These are phyloP conservation scores for Oscheius sp. DNA, from an alignment of 2,888 invertebrate species.

Conservation along the genomic window DNA sequence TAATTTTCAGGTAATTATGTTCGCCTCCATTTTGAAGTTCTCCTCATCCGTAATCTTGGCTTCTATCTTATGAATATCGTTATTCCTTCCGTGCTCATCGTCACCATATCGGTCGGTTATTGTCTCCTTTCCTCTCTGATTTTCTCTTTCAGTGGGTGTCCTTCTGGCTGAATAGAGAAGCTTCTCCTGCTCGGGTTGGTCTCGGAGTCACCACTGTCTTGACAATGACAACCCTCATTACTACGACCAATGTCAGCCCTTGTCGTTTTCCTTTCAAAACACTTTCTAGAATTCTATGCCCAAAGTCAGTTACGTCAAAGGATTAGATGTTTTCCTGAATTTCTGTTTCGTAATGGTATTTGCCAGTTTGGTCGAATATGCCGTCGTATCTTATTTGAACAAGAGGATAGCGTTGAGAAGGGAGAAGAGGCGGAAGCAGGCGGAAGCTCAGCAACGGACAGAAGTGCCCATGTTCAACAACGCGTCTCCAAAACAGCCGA, in stretches of 20 bases:
- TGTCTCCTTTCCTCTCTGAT: background rate
- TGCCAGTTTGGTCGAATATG: constrained; percentile 95
- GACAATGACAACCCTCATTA: constrained; percentile 75
- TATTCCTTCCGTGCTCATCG: constrained; percentile 67
- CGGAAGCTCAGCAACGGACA: constrained; percentile 57
- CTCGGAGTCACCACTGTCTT: constrained; percentile 77
- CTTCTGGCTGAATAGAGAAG: constrained; percentile 72
- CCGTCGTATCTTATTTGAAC: constrained; percentile 96
- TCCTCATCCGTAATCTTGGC: constrained; percentile 93
- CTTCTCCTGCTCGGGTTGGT: constrained; percentile 70
- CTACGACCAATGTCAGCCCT: constrained; percentile 78
- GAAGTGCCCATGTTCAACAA: constrained; percentile 61
- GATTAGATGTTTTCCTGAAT: constrained; percentile 71
- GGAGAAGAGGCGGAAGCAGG: constrained; percentile 74
- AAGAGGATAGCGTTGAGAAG: constrained; percentile 96
- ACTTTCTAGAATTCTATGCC: constrained; percentile 79
- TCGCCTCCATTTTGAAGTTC: constrained; percentile 72
- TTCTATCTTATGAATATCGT: constrained; percentile 86
- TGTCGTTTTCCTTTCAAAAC: background rate
- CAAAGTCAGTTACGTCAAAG: constrained; percentile 94
- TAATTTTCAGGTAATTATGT: constrained; percentile 74
- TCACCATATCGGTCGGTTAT: constrained; percentile 61
- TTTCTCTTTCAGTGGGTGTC: constrained; percentile 53
- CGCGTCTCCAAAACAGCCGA: constrained; percentile 49
- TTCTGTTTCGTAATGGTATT: constrained; percentile 73